Percentiles rank a stretch among this genome's conserved stretches.
phyloP scores from a whole-genome alignment of 2,113 vertebrate genomes.

The Triplophysa dalaica region DNA sequence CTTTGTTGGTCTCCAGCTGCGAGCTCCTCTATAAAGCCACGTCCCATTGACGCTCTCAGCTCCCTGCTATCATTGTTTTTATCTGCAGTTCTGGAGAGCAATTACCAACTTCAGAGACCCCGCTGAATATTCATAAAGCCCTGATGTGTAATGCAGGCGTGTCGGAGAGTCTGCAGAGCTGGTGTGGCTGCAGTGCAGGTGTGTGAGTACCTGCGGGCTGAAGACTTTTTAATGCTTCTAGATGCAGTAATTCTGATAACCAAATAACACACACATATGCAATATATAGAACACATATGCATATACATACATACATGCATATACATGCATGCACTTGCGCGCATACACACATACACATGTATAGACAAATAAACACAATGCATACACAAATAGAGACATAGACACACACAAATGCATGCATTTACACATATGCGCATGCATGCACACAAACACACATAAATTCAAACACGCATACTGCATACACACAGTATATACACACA shows the following conservation, averaged over 20 bases:
- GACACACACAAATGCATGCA: too few relatives aligned
- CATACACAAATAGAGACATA: too few relatives aligned
- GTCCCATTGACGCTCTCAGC: conserved; percentile 29
- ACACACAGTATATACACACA: too few relatives aligned
- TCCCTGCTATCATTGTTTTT: conserved; percentile 60
- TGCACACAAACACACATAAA: too few relatives aligned
- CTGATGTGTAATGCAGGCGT: conserved; percentile 52
- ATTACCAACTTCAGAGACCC: conserved; percentile 69
- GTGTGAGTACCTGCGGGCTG: background rate
- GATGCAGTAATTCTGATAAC: background rate
- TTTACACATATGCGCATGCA: too few relatives aligned
- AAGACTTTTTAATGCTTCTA: background rate
- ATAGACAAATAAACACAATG: too few relatives aligned
- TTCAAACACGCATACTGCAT: too few relatives aligned
- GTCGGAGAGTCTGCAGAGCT: conserved; percentile 58
- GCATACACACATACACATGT: too few relatives aligned
- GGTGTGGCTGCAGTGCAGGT: background rate
- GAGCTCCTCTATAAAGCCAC: conserved; percentile 44
- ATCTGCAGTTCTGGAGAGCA: conserved; percentile 67
- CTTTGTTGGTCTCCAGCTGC: background rate
- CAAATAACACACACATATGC: too few relatives aligned
- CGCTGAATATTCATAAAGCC: conserved; percentile 70
- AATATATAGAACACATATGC: too few relatives aligned
- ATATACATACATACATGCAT: too few relatives aligned
- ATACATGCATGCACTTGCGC: too few relatives aligned